Base-by-base conservation (phyloP, 2,888 invertebrate species). In the Ariolimax columbianus region DNA sequence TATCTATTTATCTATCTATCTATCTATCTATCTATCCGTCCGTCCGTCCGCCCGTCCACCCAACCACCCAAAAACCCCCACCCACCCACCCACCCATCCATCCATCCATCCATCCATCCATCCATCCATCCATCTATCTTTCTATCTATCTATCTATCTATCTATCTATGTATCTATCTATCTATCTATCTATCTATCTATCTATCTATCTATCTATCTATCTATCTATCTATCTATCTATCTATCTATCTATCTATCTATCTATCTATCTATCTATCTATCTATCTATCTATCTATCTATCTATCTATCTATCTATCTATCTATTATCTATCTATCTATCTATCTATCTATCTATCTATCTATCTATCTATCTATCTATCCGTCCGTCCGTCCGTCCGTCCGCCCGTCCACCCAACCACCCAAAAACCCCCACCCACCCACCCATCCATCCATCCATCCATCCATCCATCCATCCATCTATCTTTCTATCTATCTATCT, bases 151-250 rank as follows among this genome's bases (percentile, higher is more conserved):
- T 55, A 55, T 55, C 55, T 55, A 30, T 63, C 63, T 30, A 63
- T 63, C 63, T 63, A 14, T 63, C 30, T 63, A 14, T 30, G 30
- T 63, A 30, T 63, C n/a, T 63, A 30, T 63, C 63, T n/a, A 63
- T 63, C 63, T 63, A 30, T 30, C 63, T 30, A 63, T 63, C 63
- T 30, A 63, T 63, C 63, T 30, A 30, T 63, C 63, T 55, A 55
- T 63, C 63, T 63, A 30, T 63, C 63, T 63, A n/a, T 63, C 63
- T 63, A 30, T 63, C 30, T 63, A 63, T 63, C 63, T 63, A 30
- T 63, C 63, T 63, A 30, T 63, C 63, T 63, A 30, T 30, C 30
- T 63, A 63, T 63, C 63, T n/a, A n/a, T 63, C n/a, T 30, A 63
- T 63, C n/a, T 30, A 30, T 63, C 63, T 63, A 30, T 30, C 63